phyloP scores from a whole-genome alignment of 2,113 vertebrate genomes.

The Cettia cetti region DNA sequence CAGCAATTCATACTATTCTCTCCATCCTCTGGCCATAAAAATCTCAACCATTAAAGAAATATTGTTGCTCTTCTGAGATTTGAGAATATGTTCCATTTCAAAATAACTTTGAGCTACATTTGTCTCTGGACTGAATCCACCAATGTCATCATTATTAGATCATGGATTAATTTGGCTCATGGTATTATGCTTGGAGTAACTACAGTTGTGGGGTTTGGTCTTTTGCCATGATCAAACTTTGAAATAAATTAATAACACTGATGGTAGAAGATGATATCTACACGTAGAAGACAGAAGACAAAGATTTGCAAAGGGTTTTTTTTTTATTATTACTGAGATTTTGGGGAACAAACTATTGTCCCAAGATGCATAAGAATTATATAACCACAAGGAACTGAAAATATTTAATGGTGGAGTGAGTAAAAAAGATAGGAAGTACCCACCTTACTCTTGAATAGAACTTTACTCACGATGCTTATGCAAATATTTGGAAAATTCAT shows the following conservation, averaged over 20 bases:
- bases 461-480: neutral
- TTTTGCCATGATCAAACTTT: constrained; percentile 3
- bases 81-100: constrained; percentile 18
- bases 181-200: constrained; percentile 12
- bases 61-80: neutral
- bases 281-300: neutral
- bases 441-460: neutral
- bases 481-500: neutral
- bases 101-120: constrained; percentile 8
- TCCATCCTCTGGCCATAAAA: neutral
- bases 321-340: neutral
- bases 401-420: neutral
- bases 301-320: neutral
- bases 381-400: neutral
- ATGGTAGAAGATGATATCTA: neutral
- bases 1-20: neutral
- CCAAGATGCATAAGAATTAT: neutral
- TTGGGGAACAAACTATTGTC: neutral
- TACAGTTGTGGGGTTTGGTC: neutral
- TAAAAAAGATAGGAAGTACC: neutral
- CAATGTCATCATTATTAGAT: constrained; percentile 47
- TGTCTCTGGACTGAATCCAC: constrained; percentile 37
- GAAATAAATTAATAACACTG: neutral
- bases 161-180: constrained; percentile 29
- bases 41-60: neutral